phyloP scores from a whole-genome alignment of 2,797 vertebrate species.

The Trichosurus vulpecula region DNA sequence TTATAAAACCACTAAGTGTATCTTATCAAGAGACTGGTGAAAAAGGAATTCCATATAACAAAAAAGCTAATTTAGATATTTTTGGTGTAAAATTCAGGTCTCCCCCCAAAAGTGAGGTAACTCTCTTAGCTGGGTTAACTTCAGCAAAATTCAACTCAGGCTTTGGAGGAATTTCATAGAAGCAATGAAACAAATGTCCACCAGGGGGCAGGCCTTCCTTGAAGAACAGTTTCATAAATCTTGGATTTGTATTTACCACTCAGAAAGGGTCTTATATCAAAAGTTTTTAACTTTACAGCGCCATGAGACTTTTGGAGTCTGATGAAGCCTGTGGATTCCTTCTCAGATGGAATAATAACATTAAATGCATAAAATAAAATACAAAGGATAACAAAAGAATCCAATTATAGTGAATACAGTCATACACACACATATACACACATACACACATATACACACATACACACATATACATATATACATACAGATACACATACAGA shows the following conservation, averaged over 20 bases:
- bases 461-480: too few relatives aligned
- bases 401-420: not conserved
- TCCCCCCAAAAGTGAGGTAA: not conserved
- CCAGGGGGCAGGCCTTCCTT: slow-evolving; percentile 41
- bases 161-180: not conserved
- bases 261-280: not conserved
- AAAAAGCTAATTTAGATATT: not conserved
- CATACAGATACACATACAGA: too few relatives aligned
- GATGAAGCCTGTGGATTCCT: not conserved
- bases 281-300: not conserved
- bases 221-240: not conserved
- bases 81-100: not conserved
- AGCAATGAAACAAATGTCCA: slow-evolving; percentile 28
- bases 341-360: not conserved
- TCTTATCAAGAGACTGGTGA: not conserved
- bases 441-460: too few relatives aligned
- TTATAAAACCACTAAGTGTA: not conserved
- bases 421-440: not conserved
- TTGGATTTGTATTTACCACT: not conserved
- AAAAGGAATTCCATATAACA: not conserved
- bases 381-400: not conserved
- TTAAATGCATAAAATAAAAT: not conserved
- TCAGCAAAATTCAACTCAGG: not conserved
- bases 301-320: not conserved
- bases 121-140: not conserved